Percentiles rank a stretch among this genome's conserved stretches.
phyloP scores from a whole-genome alignment of 2,888 invertebrate species.

The Phragmatobia fuliginosa region DNA sequence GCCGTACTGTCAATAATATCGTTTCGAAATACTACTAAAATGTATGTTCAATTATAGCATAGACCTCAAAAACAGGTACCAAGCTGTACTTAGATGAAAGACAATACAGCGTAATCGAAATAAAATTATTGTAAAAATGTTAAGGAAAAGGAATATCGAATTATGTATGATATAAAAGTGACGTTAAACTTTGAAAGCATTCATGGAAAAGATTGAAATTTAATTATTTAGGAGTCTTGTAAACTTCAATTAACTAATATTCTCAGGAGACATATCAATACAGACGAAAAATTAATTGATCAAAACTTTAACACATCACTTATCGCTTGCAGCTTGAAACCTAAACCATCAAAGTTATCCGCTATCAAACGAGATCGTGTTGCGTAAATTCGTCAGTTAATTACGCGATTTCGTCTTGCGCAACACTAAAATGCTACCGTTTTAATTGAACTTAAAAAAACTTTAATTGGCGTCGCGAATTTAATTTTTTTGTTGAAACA shows the following conservation, averaged over 20 bases:
- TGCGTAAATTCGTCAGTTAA: slow-evolving; percentile 78
- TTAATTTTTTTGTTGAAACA: slow-evolving; percentile 48
- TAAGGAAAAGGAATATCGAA: neutral
- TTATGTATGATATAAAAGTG: neutral
- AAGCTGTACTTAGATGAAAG: too few species aligned
- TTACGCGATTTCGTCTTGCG: slow-evolving; percentile 64
- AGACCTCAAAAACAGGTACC: too few species aligned
- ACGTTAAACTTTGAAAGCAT: neutral
- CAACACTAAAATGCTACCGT: slow-evolving; percentile 72
- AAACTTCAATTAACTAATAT: neutral
- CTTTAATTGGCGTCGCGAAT: slow-evolving; percentile 64
- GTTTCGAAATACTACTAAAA: neutral
- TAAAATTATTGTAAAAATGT: neutral
- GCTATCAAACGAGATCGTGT: slow-evolving; percentile 71
- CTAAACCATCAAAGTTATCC: slow-evolving; percentile 22
- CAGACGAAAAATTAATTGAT: neutral
- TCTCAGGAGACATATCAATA: neutral
- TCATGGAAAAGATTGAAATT: neutral
- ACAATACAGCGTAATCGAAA: too few species aligned
- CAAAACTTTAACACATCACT: neutral
- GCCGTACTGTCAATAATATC: too few species aligned
- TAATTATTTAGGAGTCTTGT: neutral
- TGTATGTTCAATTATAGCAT: neutral
- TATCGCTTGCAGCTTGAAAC: slow-evolving; percentile 18
- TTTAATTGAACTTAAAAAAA: slow-evolving; percentile 71